Evolutionary conservation across 2,797 vertebrate genomes (phyloP).

Genomic region (Acipenser transmontanus): DNA sequence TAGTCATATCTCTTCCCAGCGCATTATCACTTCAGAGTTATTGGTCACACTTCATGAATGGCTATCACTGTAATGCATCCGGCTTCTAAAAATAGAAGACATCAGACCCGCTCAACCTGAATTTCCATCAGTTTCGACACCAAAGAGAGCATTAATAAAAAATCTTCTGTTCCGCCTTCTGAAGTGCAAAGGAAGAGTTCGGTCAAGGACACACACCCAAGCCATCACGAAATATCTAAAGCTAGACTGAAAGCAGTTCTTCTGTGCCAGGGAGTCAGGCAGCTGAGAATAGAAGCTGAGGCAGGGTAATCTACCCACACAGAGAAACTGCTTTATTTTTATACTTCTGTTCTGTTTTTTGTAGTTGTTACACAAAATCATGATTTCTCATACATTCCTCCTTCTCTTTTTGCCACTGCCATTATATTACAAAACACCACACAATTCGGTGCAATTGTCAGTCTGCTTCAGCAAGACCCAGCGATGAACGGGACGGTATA

Average conservation of each 20-base stretch:
- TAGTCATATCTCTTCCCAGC: not conserved
- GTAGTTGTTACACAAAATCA: too few relatives aligned
- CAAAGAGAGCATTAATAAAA: not conserved
- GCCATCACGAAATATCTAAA: too few relatives aligned
- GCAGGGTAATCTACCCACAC: too few relatives aligned
- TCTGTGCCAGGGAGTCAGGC: not conserved
- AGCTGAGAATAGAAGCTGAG: not conserved
- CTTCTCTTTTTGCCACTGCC: too few relatives aligned
- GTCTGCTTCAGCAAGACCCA: too few relatives aligned
- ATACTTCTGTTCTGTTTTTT: too few relatives aligned
- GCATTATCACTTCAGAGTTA: not conserved
- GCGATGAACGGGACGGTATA: too few relatives aligned
- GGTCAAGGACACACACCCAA: not conserved
- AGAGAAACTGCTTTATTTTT: too few relatives aligned
- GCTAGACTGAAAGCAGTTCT: not conserved
- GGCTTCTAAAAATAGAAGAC: not conserved
- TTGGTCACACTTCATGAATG: not conserved
- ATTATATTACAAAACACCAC: too few relatives aligned
- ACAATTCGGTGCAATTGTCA: too few relatives aligned
- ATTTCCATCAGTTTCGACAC: not conserved
- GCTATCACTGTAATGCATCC: not conserved
- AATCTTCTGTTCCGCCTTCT: not conserved
- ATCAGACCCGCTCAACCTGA: not conserved
- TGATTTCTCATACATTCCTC: too few relatives aligned
- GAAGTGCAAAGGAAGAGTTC: not conserved